Base-by-base conservation (phyloP, 2,888 invertebrate species). In the Odontomyia ornata region DNA sequence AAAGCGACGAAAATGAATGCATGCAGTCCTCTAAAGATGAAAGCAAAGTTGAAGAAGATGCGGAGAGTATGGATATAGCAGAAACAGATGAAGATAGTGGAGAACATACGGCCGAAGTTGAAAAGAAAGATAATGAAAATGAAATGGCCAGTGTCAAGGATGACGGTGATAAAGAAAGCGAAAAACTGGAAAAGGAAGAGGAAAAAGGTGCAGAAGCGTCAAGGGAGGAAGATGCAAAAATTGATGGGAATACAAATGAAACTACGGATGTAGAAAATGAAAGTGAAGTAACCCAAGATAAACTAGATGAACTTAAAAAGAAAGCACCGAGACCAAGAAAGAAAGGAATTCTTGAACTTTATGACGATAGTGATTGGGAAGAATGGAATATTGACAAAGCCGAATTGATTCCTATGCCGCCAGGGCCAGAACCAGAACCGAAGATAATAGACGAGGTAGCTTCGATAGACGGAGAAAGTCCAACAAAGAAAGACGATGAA, bases 351-450 rank as follows among this genome's bases (percentile, higher is more conserved):
- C 78, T 87, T 52, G 87, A 88, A 72, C 83, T 90, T 25, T 89
- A 90, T 80, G 90, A 90, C 81, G 90, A 89, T 28, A 89, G 89
- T 76, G 88, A 88, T 79, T 86, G 85, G 84, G 86, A 85, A 64
- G 86, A 86, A 80, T 80, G 86, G 71, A 84, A 85, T 69, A 84
- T 85, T 67, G 86, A 86, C 72, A 84, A 82, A 72, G 85, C 85
- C 0, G 84, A 78, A 18, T 76, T 43, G 4, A 75, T 62, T 75
- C 64, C 75, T 4, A 75, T 64, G 75, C 75, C 75, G 25, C 62
- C 46, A 7, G 64, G 27, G 5, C 56, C 52, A 11, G 23, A 57
- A 5, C 36, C 3, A 36, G 36, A 9, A 9, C 5, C 36, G 36
- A 36, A 36, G 3, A 5, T 9, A 36, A 9, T 9, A 36, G 36